Base-by-base conservation (phyloP, 2,888 invertebrate species). In the Torymus texanus region DNA sequence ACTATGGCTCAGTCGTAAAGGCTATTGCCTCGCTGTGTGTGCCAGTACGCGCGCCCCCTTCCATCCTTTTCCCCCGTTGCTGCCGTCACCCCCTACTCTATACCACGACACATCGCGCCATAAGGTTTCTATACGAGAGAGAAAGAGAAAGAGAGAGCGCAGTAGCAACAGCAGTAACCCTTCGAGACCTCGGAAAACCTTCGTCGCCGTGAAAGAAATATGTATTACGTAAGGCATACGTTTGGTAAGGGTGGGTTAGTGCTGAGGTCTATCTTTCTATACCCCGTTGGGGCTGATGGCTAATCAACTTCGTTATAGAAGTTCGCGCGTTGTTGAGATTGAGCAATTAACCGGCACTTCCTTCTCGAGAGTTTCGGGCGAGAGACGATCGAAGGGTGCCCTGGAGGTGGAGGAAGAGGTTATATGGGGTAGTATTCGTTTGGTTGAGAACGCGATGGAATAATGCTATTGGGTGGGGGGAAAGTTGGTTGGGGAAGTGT, bases 1-100 rank as follows among this genome's bases (percentile, higher is more conserved):
- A 88, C 89, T 90, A 90, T 89, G 89, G 89, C 88, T 88, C 86
- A 90, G 89, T 90, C 90, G 90, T 90, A 89, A 90, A 90, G 88
- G 89, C 89, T 89, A 90, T 90, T 90, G 90, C 89, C 86, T 86
- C 86, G 85, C 86, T 86, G 87, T n/a, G 67, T 55, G 21, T 53
- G 53, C 88, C 86, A 84, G 84, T 84, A 21, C 21, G 21, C 21
- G 82, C 88, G 86, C 85, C 84, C 84, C 85, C 84, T 84, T 82
- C 84, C 84, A 82, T n/a, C 78, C 81, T 81, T 80, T 67, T 74
- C 79, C 75, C 75, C 80, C 41, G 72, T 77, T 73, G 72, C 80
- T n/a, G 79, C 75, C 78, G 29, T 12, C 41, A 16, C 66, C 29
- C 51, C 53, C 53, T 53, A 12, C 53, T 21, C 8, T 16, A 29